Evolutionary conservation across 2,113 vertebrate species (phyloP).

Genomic region (Prunella himalayana): DNA sequence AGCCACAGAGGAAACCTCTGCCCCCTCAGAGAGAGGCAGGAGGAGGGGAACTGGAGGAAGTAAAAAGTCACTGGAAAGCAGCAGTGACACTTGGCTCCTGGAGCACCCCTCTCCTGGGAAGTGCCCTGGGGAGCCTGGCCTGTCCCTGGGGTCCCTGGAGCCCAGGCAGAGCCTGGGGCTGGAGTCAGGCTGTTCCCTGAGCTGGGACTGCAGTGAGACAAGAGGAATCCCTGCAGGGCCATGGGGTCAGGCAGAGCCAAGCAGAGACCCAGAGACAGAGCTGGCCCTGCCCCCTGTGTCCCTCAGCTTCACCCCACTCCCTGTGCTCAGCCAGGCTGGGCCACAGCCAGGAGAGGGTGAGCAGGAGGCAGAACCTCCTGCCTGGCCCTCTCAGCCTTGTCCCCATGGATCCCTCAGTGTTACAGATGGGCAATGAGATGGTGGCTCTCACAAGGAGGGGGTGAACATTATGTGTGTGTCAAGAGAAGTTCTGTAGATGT

Average conservation of each 20-base stretch:
- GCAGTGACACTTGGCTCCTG: not conserved
- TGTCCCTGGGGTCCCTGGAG: not conserved
- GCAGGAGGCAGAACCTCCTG: not conserved
- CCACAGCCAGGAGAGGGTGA: not conserved
- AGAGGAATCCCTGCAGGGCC: not conserved
- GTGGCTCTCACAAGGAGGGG: no score
- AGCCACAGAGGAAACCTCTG: not conserved
- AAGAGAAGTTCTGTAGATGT: not conserved
- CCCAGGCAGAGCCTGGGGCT: not conserved
- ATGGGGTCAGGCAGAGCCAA: not conserved
- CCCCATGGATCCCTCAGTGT: rapidly evolving
- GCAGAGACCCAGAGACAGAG: rapidly evolving
- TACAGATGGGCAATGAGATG: not conserved
- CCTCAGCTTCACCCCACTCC: not conserved
- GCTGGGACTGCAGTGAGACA: rapidly evolving
- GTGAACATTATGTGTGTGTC: not conserved
- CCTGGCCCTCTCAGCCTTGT: not conserved
- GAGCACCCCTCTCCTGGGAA: not conserved
- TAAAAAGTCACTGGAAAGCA: not conserved
- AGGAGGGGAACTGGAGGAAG: not conserved
- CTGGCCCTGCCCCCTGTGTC: not conserved
- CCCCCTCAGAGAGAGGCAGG: not conserved
- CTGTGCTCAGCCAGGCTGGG: not conserved
- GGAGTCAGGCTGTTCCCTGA: rapidly evolving
- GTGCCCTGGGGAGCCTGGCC: not conserved